Base-by-base conservation (phyloP, 2,888 invertebrate species). In the Sarcophaga rosellei region DNA sequence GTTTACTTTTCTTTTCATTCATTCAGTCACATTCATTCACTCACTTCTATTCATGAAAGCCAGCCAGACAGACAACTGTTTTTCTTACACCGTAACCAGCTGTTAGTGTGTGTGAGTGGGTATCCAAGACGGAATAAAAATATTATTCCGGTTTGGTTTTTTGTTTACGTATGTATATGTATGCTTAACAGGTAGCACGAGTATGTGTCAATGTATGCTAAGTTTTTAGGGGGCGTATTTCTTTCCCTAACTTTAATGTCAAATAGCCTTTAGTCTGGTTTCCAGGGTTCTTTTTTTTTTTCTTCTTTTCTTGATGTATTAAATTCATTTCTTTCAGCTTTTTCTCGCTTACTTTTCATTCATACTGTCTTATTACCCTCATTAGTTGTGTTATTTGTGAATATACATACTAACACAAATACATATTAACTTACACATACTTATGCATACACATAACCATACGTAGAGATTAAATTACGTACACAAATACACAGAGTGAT, bases 321-420 rank as follows among this genome's bases (percentile, higher is more conserved):
- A 62, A 86, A 63, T 72, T 17, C 23, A 69, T 47, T 35, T 35
- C 25, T 4, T 47, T 81, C 44, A 47, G 25, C 35, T 23, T 23
- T 65, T 45, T 25, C 4, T 25, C 35, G 5, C 35, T 0, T 35
- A 0, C 62, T 62, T 45, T 44, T 23, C 4, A 23, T 25, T 35
- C 20, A 47, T 45, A 65, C 69, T 79, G 59, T 77, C 74, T 81
- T 83, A 80, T 83, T 81, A 77, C 73, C 73, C 80, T 86, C 73
- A 83, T 86, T 83, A 83, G 82, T 80, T 83, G 76, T 76, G 76
- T 82, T 72, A 83, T 81, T 78, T 81, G 81, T 75, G 61, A 78
- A 78, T 73, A 65, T 72, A 69, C 69, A 65, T 72, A 69, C 69
- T 70, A 35, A 35, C 35, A 35, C 3, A 62, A 35, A 45, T 20